These are phyloP conservation scores for Aphodius granarius DNA, from an alignment of 2,888 invertebrate species.

Conservation along the genomic window DNA sequence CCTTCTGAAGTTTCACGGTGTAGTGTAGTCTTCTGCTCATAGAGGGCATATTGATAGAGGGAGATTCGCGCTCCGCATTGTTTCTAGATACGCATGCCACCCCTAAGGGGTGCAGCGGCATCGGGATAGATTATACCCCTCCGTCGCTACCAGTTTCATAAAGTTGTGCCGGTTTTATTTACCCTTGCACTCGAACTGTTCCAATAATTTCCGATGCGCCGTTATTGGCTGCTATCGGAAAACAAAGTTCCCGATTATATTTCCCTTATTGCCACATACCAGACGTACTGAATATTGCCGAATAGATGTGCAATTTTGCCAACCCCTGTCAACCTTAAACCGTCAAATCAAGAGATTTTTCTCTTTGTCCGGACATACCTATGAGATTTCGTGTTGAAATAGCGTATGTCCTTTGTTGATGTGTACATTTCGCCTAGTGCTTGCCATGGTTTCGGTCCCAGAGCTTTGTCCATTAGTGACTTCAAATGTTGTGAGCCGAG, in stretches of 20 bases:
- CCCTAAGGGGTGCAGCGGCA: not conserved
- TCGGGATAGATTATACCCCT: not conserved
- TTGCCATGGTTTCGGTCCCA: not conserved
- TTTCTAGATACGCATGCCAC: not conserved
- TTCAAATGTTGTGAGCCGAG: not conserved
- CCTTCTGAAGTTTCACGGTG: not conserved
- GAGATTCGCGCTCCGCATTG: not conserved
- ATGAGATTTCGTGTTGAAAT: too few relatives aligned
- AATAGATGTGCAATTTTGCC: not conserved
- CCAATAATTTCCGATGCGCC: not conserved
- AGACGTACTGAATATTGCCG: not conserved
- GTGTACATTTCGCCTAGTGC: not conserved
- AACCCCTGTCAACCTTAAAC: not conserved
- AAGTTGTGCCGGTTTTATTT: conserved; percentile 1
- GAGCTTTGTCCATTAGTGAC: not conserved
- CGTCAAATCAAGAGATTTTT: too few relatives aligned
- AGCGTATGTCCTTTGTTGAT: not conserved
- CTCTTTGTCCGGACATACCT: too few relatives aligned
- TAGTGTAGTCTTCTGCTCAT: not conserved
- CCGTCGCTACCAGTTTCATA: conserved; percentile 5
- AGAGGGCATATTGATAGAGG: not conserved
- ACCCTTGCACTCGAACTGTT: not conserved
- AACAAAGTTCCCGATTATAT: not conserved
- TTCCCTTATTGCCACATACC: not conserved
- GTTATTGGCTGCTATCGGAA: not conserved